Evolutionary conservation across 1,140 invertebrate genomes (phyloP).

Genomic region (Calliphora vicina): DNA sequence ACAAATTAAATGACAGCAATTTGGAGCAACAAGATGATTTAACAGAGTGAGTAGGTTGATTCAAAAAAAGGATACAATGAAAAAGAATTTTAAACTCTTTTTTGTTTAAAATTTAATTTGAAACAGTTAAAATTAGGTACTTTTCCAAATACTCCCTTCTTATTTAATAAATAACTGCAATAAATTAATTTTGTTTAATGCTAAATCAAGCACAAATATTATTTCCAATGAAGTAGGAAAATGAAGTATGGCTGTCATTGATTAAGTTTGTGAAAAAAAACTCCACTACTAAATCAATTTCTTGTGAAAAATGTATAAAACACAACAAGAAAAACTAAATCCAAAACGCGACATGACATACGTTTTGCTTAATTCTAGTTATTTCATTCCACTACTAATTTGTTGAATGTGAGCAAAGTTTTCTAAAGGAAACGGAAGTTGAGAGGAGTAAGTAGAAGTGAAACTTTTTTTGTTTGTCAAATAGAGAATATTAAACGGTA

Average conservation of each 20-base stretch:
- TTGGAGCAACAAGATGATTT: not conserved
- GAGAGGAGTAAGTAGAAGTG: not conserved
- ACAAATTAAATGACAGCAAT: not conserved
- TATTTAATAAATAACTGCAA: not conserved
- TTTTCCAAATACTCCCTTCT: not conserved
- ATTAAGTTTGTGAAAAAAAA: not conserved
- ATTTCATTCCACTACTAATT: not conserved
- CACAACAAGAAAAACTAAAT: not conserved
- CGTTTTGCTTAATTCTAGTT: conserved; percentile 4
- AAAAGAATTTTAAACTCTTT: no score
- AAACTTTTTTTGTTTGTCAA: not conserved
- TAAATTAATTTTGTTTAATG: not conserved
- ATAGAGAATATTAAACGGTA: not conserved
- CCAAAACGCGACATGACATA: conserved; percentile 2
- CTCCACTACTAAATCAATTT: not conserved
- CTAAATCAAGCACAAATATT: not conserved
- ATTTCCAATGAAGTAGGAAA: not conserved
- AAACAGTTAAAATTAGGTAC: no score
- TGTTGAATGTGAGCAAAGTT: not conserved
- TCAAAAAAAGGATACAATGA: no score
- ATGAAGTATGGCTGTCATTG: not conserved
- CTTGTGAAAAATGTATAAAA: not conserved
- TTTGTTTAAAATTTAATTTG: no score
- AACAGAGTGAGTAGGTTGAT: not conserved
- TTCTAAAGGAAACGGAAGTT: conserved; percentile 8